Conservation (phyloP, 2,113 vertebrate species). For the Engystomops pustulosus region DNA sequence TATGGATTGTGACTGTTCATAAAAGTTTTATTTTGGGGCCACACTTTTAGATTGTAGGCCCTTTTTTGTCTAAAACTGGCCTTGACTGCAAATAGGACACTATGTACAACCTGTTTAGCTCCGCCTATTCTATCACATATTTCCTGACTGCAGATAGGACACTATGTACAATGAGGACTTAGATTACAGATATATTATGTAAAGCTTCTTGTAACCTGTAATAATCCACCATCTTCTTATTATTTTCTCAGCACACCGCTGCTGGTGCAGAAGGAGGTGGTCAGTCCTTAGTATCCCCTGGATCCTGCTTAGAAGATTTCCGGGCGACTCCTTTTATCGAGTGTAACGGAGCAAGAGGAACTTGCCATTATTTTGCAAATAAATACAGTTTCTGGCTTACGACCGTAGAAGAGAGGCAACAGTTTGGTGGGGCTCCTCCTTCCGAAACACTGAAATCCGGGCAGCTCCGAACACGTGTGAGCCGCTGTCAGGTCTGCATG, state of each 20-base stretch:
- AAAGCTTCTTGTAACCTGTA: neutral
- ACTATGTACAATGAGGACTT: too few species aligned
- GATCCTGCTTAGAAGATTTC: conserved; percentile 95
- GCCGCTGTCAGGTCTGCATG: conserved; percentile 97
- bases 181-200: too few species aligned
- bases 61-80: too few species aligned
- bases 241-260: conserved; percentile 84
- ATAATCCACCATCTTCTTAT: neutral
- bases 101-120: too few species aligned
- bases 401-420: conserved; percentile 76
- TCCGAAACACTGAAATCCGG: conserved; percentile 87
- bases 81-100: too few species aligned
- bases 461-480: conserved; percentile 83
- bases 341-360: conserved; percentile 88
- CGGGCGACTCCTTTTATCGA: conserved; percentile 94
- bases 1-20: too few species aligned
- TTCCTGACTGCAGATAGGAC: too few species aligned
- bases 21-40: too few species aligned
- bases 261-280: conserved; percentile 90
- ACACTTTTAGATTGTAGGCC: too few species aligned
- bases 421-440: conserved; percentile 75
- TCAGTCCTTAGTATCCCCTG: conserved; percentile 92
- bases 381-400: conserved; percentile 98
- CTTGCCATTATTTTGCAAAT: conserved; percentile 94
- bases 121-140: too few species aligned